A percentile compares a stretch with the other conserved stretches of the same genome.
Conservation (phyloP, 2,888 invertebrate species). For the Anticlea derivata region DNA sequence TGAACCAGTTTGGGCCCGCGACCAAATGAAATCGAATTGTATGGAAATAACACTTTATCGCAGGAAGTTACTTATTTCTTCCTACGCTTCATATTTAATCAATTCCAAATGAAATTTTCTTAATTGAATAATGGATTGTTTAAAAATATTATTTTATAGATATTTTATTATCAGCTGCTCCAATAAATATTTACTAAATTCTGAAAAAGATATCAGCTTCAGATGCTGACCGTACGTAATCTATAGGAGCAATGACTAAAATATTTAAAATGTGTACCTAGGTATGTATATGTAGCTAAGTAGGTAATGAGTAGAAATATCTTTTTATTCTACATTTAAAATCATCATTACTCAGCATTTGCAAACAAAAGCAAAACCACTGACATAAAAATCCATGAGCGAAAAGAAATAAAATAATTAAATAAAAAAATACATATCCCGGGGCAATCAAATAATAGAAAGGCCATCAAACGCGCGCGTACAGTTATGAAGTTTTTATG, state of each 20-base stretch:
- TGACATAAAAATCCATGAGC: conserved; percentile 12
- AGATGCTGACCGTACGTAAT: too few relatives aligned
- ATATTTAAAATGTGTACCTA: too few relatives aligned
- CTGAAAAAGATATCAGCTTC: too few relatives aligned
- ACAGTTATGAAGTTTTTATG: conserved; percentile 24
- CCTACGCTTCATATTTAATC: too few relatives aligned
- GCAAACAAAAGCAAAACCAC: conserved; percentile 16
- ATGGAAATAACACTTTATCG: conserved; percentile 4
- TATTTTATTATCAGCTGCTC: too few relatives aligned
- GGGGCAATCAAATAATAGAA: conserved; percentile 28
- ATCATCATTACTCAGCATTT: conserved; percentile 14
- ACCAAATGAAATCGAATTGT: conserved; percentile 25
- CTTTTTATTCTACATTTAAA: neutral
- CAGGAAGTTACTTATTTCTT: conserved; percentile 7
- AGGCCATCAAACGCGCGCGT: conserved; percentile 18
- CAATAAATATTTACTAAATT: too few relatives aligned
- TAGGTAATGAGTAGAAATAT: neutral
- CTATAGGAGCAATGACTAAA: too few relatives aligned
- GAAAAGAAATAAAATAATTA: conserved; percentile 17
- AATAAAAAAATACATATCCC: conserved; percentile 7
- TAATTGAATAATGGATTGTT: too few relatives aligned
- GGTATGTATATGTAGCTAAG: too few relatives aligned
- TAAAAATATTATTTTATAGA: too few relatives aligned
- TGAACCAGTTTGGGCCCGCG: conserved; percentile 27
- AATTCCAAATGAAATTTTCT: too few relatives aligned